Base-by-base conservation (phyloP, 1,140 invertebrate genomes). In the Eriosoma lanigerum region DNA sequence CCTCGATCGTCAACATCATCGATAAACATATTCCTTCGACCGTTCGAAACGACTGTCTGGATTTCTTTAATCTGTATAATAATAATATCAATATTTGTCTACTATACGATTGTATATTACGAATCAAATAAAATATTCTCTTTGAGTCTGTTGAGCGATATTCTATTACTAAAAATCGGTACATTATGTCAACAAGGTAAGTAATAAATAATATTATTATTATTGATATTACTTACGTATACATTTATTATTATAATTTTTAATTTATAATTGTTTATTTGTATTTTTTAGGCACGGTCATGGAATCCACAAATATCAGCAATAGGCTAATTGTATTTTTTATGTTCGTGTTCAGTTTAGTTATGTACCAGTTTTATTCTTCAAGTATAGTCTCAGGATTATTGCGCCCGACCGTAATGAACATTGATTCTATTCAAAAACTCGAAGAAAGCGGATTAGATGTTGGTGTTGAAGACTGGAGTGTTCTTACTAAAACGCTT, bases 361-460 rank as follows among this genome's bases (percentile, higher is more conserved):
- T 89, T 24, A 84, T 92, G 17, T 91, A 89, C 85, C 91, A 92
- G 26, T 82, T 82, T 81, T 82, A 82, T 54, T 81, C 76, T 5
- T 80, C 72, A 5, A 82, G 81, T 29, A 81, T 82, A 12, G 82
- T 82, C 3, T 82, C 82, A 4, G 90, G 89, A 1, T 46, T 82
- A 44, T 72, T 82, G n/a, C 75, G 81, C 10, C 58, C 50, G 8
- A 78, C 81, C 0, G 10, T 60, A 48, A 60, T 60, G 8, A 62
- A 62, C 12, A 78, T 78, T 17, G 75, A 78, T 29, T 26, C 56
- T 6, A 0, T 78, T 12, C 15, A 26, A 78, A 62, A 60, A 48
- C 21, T 78, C n/a, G 75, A 78, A 24, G 75, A 78, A n/a, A 78
- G 75, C 5, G 75, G 75, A 29, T 44, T 78, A 26, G 54, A 78